Evolutionary conservation across 2,797 vertebrate genomes (phyloP).

Genomic region (Acestrorhynchus altus): DNA sequence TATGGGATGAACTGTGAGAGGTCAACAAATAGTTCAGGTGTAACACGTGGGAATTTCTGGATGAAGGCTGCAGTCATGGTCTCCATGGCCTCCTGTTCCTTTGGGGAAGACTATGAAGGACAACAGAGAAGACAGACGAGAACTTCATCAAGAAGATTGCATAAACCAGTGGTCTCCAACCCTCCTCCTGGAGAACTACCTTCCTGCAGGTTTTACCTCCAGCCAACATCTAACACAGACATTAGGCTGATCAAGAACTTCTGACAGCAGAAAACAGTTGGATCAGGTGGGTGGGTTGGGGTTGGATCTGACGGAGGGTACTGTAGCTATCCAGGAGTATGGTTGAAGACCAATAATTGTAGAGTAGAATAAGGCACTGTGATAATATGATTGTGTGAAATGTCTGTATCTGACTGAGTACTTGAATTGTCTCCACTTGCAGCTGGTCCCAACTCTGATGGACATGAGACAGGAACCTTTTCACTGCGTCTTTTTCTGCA

Average conservation of each 20-base stretch:
- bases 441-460: constrained; percentile 86
- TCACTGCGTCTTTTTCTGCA: constrained; percentile 83
- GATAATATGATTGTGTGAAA: too few species aligned
- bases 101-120: constrained; percentile 78
- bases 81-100: constrained; percentile 85
- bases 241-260: too few species aligned
- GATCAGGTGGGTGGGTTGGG: too few species aligned
- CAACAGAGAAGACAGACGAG: constrained; percentile 30
- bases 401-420: constrained; percentile 37
- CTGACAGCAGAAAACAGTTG: too few species aligned
- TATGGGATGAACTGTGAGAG: constrained; percentile 91
- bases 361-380: too few species aligned
- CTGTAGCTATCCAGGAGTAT: too few species aligned
- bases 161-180: not conserved
- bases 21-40: constrained; percentile 89
- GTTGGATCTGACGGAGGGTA: too few species aligned
- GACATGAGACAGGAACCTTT: constrained; percentile 85
- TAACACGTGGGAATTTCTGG: constrained; percentile 85
- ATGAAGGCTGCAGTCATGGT: constrained; percentile 88
- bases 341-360: too few species aligned
- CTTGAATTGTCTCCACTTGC: constrained; percentile 81
- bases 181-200: too few species aligned
- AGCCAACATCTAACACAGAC: too few species aligned
- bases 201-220: too few species aligned
- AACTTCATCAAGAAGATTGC: not conserved